Base-by-base conservation (phyloP, 2,113 vertebrate genomes). In the Haliaeetus leucogaster region DNA sequence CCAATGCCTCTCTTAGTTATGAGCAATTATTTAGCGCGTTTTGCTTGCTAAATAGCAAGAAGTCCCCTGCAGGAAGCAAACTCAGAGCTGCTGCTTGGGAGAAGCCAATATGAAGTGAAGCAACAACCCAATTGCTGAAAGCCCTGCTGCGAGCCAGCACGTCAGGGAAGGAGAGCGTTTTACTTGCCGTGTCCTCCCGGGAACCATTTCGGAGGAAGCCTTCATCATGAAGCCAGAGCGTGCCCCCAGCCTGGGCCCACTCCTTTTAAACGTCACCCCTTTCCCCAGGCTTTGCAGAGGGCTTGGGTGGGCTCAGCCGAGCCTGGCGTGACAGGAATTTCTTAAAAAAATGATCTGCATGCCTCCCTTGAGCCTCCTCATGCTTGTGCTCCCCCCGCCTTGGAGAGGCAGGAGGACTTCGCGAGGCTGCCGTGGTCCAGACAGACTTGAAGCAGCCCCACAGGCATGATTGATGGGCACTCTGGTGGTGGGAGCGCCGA, bases 391-490 rank as follows among this genome's bases (percentile, higher is more conserved):
- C 59, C 86, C 86, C 63, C 70, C 2, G 0, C 61, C 78, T 85
- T 3, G 3, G 84, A 55, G 61, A 93, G 50, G 76, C 70, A 90
- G 63, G 32, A 89, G 61, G 65, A 90, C 82, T 86, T 79, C 81
- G 66, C 1, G 3, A 77, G 76, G 73, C 94, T 96, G 85, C 90
- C 3, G 0, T 83, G 84, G 84, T 89, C 89, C 84, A 89, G 91
- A 47, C 92, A 42, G 93, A 43, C 61, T 89, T 42, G 67, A 76
- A 90, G 81, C 89, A 77, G 76, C 87, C 96, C 78, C 93, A 67
- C 9, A 1, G 22, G 40, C 19, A 3, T 97, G 98, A 97, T 96
- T 98, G 98, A 98, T 97, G 91, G 95, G 58, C 63, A 43, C 90
- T 78, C 55, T 93, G 94, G 84, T 93, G 93, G 86, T 89, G 96